phyloP scores from a whole-genome alignment of 2,797 vertebrate species.

The Avahi laniger region DNA sequence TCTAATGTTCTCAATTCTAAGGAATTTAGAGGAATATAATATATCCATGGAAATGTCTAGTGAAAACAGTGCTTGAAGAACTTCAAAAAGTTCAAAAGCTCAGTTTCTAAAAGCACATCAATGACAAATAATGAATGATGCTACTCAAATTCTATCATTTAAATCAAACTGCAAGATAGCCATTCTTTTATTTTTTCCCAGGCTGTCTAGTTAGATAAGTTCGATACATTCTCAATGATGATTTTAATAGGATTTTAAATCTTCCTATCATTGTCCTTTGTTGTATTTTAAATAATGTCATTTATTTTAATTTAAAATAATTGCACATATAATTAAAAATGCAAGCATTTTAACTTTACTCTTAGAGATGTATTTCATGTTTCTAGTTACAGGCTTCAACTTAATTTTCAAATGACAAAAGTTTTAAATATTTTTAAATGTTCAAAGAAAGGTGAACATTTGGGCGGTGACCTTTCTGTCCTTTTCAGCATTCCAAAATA shows the following conservation, averaged over 20 bases:
- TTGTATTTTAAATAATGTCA: not conserved
- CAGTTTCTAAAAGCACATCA: slow-evolving; percentile 55
- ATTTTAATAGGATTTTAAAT: not conserved
- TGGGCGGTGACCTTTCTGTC: not conserved
- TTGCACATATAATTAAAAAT: not conserved
- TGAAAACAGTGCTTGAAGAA: slow-evolving; percentile 40
- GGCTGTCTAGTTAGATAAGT: not conserved
- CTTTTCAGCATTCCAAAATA: not conserved
- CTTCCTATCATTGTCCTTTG: not conserved
- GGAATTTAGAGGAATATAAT: slow-evolving; percentile 60
- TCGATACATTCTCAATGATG: not conserved
- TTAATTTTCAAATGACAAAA: not conserved
- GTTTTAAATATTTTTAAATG: not conserved
- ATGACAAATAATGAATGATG: slow-evolving; percentile 24
- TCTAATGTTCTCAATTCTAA: slow-evolving; percentile 61
- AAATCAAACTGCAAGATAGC: not conserved
- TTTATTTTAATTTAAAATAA: not conserved
- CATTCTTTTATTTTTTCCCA: not conserved
- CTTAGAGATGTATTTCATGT: not conserved
- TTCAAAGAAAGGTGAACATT: not conserved
- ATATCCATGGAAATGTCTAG: slow-evolving; percentile 36
- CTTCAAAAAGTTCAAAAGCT: slow-evolving; percentile 62
- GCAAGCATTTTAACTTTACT: not conserved
- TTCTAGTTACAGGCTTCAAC: not conserved
- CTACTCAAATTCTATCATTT: slow-evolving; percentile 22